Evolutionary conservation across 2,888 invertebrate species (phyloP).

Genomic region (Caenorhabditis panamensis): DNA sequence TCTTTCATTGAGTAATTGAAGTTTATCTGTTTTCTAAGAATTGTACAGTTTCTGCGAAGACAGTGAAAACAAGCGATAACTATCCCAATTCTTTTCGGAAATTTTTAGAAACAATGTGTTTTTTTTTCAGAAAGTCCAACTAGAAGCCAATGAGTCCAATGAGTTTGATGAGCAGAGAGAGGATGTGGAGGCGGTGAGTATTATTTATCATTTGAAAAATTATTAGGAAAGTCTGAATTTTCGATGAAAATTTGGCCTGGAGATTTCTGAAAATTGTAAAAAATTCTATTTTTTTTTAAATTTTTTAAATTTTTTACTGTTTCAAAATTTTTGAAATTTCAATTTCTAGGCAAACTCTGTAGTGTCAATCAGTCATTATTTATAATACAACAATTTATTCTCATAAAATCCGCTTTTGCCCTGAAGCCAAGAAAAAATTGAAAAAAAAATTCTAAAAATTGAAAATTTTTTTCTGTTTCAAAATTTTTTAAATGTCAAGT

Average conservation of each 20-base stretch:
- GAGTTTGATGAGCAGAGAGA: conserved; percentile 51
- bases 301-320: too few relatives aligned
- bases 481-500: neutral
- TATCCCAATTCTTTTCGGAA: conserved; percentile 10
- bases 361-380: too few relatives aligned
- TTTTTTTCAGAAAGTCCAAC: conserved; percentile 48
- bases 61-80: too few relatives aligned
- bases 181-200: conserved; percentile 39
- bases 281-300: neutral
- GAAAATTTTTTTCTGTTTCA: neutral
- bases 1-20: neutral
- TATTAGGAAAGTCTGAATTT: too few relatives aligned
- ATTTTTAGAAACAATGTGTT: neutral
- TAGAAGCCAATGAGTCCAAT: conserved; percentile 51
- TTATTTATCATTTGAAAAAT: neutral
- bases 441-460: conserved; percentile 3
- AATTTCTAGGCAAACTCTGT: too few relatives aligned
- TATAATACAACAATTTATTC: too few relatives aligned
- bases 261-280: too few relatives aligned
- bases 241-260: too few relatives aligned
- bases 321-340: too few relatives aligned
- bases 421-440: too few relatives aligned
- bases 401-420: neutral
- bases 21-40: too few relatives aligned
- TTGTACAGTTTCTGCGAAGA: too few relatives aligned